phyloP scores from a whole-genome alignment of 1,140 invertebrate genomes.

The Macrocentrus cingulum region DNA sequence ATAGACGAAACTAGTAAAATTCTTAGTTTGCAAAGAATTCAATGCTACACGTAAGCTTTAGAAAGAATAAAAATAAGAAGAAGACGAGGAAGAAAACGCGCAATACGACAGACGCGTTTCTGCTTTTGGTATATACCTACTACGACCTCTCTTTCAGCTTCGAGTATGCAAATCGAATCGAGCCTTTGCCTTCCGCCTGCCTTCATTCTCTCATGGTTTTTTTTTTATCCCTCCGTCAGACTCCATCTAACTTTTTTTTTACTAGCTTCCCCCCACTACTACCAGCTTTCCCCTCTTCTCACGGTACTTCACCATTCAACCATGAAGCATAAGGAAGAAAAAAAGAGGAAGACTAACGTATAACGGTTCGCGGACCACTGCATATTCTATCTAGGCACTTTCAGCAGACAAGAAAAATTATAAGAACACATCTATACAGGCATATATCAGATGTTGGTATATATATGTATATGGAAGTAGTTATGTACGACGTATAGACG shows the following conservation, averaged over 20 bases:
- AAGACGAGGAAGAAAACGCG: constrained; percentile 6
- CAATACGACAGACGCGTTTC: background rate
- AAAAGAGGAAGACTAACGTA: background rate
- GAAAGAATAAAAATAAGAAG: background rate
- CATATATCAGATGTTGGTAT: no score
- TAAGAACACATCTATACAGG: no score
- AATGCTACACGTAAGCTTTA: no score
- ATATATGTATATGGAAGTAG: no score
- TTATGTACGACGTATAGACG: no score
- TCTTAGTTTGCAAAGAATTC: no score
- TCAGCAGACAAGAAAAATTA: background rate
- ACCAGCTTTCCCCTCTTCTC: background rate
- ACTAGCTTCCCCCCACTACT: background rate
- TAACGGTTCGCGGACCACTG: constrained; percentile 1
- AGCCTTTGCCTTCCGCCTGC: constrained; percentile 11
- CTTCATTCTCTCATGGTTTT: constrained; percentile 1
- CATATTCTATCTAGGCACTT: background rate
- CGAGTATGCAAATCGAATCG: constrained; percentile 21
- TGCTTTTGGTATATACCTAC: constrained; percentile 2
- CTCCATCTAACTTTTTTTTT: constrained; percentile 6
- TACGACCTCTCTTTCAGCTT: background rate
- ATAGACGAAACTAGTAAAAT: no score
- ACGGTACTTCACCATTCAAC: background rate
- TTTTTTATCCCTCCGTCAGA: constrained; percentile 7
- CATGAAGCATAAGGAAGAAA: background rate